These are phyloP conservation scores for Popillia japonica DNA, from an alignment of 1,140 invertebrate species.

Conservation along the genomic window DNA sequence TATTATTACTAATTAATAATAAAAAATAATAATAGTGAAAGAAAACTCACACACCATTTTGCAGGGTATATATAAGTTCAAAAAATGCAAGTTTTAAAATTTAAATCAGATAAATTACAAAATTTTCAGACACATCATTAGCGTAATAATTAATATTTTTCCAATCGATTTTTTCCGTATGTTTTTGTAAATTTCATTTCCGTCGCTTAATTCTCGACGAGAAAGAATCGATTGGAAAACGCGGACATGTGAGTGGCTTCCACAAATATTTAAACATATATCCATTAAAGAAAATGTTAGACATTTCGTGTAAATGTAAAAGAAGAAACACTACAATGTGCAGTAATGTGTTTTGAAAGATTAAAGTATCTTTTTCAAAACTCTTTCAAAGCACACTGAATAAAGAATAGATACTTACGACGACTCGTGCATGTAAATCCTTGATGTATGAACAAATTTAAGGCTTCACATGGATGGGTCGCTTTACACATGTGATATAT, in stretches of 20 bases:
- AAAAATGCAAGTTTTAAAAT: slow-evolving; percentile 53
- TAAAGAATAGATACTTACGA: slow-evolving; percentile 35
- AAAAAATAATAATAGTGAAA: slow-evolving; percentile 29
- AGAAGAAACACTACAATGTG: slow-evolving; percentile 7
- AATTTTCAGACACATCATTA: slow-evolving; percentile 56
- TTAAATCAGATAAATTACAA: slow-evolving; percentile 37
- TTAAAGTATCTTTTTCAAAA: slow-evolving; percentile 11
- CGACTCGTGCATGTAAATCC: slow-evolving; percentile 31
- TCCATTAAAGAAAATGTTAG: slow-evolving; percentile 33
- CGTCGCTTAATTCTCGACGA: neutral
- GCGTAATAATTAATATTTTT: slow-evolving; percentile 38
- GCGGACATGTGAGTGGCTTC: slow-evolving; percentile 28
- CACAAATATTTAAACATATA: slow-evolving; percentile 34
- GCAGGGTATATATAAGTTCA: slow-evolving; percentile 57
- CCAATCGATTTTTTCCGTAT: neutral
- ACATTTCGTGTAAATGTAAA: slow-evolving; percentile 31
- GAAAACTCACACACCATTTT: slow-evolving; percentile 40
- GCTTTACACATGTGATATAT: slow-evolving; percentile 41
- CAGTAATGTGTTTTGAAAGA: slow-evolving; percentile 10
- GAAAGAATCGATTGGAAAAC: slow-evolving; percentile 8
- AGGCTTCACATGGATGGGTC: slow-evolving; percentile 17
- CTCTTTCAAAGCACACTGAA: slow-evolving; percentile 5
- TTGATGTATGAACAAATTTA: slow-evolving; percentile 16
- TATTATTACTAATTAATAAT: slow-evolving; percentile 29
- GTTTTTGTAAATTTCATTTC: neutral